These are phyloP conservation scores for Lasioglossum lativentre DNA, from an alignment of 2,888 invertebrate species.

Conservation along the genomic window DNA sequence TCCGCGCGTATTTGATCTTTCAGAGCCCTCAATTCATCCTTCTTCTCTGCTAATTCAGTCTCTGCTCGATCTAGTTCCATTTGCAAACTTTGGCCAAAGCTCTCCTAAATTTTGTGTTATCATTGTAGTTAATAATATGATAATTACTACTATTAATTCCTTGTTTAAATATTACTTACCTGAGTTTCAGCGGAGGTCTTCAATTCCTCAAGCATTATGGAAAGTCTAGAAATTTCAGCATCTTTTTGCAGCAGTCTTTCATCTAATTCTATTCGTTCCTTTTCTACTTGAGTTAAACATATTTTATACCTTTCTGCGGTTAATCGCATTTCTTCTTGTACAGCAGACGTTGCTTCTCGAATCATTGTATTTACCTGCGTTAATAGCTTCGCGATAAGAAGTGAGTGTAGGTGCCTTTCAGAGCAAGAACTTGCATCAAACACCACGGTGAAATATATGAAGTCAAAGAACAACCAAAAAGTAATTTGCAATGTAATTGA, in stretches of 20 bases:
- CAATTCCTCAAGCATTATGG: conserved; percentile 76
- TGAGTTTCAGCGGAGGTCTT: conserved; percentile 80
- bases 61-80: conserved; percentile 81
- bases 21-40: conserved; percentile 78
- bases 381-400: conserved; percentile 8
- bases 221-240: conserved; percentile 74
- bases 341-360: conserved; percentile 73
- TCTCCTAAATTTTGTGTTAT: conserved; percentile 74
- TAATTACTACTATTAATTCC: neutral
- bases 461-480: conserved; percentile 7
- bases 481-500: neutral
- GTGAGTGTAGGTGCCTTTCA: neutral
- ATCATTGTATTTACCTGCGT: conserved; percentile 75
- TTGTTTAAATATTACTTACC: conserved; percentile 63
- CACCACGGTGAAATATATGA: conserved; percentile 52
- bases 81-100: conserved; percentile 82
- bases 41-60: conserved; percentile 80
- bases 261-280: conserved; percentile 74
- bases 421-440: conserved; percentile 44
- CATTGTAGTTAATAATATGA: neutral
- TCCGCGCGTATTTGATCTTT: conserved; percentile 81
- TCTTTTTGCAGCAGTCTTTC: conserved; percentile 77
- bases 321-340: conserved; percentile 77
- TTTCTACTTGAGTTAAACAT: conserved; percentile 73
- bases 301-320: conserved; percentile 73